Conservation (phyloP, 1,140 invertebrate species). For the Ectropis grisescens region DNA sequence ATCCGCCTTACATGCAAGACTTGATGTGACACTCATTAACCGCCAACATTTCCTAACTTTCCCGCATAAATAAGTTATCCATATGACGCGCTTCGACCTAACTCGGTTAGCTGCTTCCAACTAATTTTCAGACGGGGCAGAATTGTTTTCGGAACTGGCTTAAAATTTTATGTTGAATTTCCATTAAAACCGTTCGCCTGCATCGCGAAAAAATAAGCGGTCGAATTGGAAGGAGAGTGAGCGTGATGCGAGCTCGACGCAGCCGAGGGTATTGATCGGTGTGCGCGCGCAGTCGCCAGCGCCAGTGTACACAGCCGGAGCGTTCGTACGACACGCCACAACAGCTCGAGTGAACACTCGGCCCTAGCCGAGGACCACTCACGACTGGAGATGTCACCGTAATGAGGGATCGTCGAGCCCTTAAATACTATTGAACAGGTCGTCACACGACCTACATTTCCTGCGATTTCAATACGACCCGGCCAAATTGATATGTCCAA, state of each 20-base stretch:
- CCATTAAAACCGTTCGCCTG: slow-evolving; percentile 19
- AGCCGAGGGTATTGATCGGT: slow-evolving; percentile 59
- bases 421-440: not conserved
- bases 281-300: slow-evolving; percentile 51
- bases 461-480: not conserved
- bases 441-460: too few relatives aligned
- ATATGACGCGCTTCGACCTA: not conserved
- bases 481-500: not conserved
- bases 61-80: too few relatives aligned
- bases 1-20: too few relatives aligned
- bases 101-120: not conserved
- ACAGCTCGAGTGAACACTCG: slow-evolving; percentile 53
- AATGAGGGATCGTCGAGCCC: slow-evolving; percentile 12
- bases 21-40: too few relatives aligned
- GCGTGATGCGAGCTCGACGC: slow-evolving; percentile 46
- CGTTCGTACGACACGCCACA: slow-evolving; percentile 45
- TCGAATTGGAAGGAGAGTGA: slow-evolving; percentile 42
- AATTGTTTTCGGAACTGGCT: not conserved
- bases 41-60: not conserved
- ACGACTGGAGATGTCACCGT: slow-evolving; percentile 25
- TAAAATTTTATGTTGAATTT: slow-evolving; percentile 10
- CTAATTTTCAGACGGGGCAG: not conserved
- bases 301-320: slow-evolving; percentile 53
- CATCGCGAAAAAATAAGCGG: slow-evolving; percentile 34
- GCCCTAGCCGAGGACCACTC: slow-evolving; percentile 42